Evolutionary conservation across 2,113 vertebrate genomes (phyloP), one percentile per base, ranked within the genome.

Genomic region (Xenus cinereus): DNA sequence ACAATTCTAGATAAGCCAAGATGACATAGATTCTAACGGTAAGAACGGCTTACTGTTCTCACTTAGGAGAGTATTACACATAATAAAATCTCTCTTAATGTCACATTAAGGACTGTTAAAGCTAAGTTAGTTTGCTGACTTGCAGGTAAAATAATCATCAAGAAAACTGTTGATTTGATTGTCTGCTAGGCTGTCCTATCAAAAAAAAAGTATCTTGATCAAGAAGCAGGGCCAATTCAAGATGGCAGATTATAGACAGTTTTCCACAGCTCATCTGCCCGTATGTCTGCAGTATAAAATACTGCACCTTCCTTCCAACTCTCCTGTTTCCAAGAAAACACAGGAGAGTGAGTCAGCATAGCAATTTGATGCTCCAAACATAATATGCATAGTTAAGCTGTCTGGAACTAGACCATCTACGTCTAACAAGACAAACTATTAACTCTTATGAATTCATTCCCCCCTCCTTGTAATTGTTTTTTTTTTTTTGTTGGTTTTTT

Each of bases 401-500:
- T 21, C 33, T 78, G 23, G 50, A 79, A 73, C 20, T 56, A 83
- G 33, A 35, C 14, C 12, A 28, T 15, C 46, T 50, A 46, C n/a
- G 56, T 53, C 33, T 30, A 35, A 24, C 12, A 66, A 57, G 17
- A 74, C 35, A 69, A 71, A 62, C 26, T 50, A 62, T 45, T 53
- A 10, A 27, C 35, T 45, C 33, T n/a, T 10, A 46, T 1, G 12
- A 57, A n/a, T 33, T 57, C 20, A 22, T 22, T 18, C 6, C 4
- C 15, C 20, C 9, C 3, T 6, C 3, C 2, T 12, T 43, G 6
- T 19, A 87, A 45, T 10, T n/a, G n/a, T n/a, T n/a, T n/a, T n/a
- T n/a, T n/a, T n/a, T n/a, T n/a, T n/a, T n/a, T n/a, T n/a, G n/a
- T n/a, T n/a, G n/a, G n/a, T n/a, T n/a, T n/a, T n/a, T n/a, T n/a